Evolutionary conservation across 2,113 vertebrate genomes (phyloP).

Genomic region (Scophthalmus maximus): DNA sequence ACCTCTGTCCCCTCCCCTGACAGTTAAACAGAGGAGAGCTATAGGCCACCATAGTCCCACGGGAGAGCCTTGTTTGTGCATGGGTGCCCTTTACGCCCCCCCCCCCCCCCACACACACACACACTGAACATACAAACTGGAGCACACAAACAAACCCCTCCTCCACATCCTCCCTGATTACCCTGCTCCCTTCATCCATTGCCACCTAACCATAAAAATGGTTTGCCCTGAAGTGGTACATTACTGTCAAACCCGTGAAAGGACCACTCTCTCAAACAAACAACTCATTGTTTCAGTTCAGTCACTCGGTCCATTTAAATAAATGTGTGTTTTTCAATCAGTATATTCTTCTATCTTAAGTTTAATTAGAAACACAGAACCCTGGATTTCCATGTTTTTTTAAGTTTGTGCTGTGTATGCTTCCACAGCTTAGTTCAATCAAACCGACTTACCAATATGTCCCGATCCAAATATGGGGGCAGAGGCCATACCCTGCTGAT

Average conservation of each 20-base stretch:
- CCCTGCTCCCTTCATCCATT: constrained; percentile 54
- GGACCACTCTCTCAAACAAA: constrained; percentile 36
- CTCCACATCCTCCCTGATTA: constrained; percentile 70
- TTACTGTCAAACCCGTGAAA: constrained; percentile 46
- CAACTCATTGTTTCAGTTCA: constrained; percentile 34
- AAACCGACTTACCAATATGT: constrained; percentile 86
- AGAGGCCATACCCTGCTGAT: constrained; percentile 85
- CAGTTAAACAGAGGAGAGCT: constrained; percentile 73
- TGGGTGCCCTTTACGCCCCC: constrained; percentile 68
- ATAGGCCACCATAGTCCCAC: constrained; percentile 70
- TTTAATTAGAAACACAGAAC: constrained; percentile 7
- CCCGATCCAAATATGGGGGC: constrained; percentile 89
- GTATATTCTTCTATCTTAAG: constrained; percentile 5
- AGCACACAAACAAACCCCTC: constrained; percentile 69
- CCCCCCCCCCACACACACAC: no score
- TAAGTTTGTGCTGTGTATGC: not conserved
- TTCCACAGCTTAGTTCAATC: constrained; percentile 22
- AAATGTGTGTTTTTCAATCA: constrained; percentile 25
- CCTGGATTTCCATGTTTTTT: not conserved
- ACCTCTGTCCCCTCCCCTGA: constrained; percentile 57
- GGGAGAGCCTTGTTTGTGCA: constrained; percentile 74
- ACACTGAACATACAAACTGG: constrained; percentile 62
- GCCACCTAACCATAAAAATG: constrained; percentile 63
- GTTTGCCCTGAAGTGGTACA: constrained; percentile 54
- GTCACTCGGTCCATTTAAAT: constrained; percentile 40